Evolutionary conservation across 2,113 vertebrate species (phyloP).

Genomic region (Malurus melanocephalus): DNA sequence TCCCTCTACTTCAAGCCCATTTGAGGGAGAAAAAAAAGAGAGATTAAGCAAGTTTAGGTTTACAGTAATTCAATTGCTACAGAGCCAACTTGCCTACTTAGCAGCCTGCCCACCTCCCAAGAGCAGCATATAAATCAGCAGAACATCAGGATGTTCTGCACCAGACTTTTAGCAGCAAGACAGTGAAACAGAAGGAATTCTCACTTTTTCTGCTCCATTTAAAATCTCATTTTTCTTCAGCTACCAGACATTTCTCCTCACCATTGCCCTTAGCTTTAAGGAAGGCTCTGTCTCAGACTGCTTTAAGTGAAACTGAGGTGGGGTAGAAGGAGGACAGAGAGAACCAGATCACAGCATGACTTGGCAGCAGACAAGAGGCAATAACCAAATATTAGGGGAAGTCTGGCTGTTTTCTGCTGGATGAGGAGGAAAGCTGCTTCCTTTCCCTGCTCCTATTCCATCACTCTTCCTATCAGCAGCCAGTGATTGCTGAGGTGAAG

Average conservation of each 20-base stretch:
- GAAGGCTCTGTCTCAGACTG: background rate
- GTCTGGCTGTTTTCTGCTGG: background rate
- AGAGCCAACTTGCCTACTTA: slow-evolving; percentile 9
- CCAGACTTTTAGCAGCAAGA: slow-evolving; percentile 56
- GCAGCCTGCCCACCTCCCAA: slow-evolving; percentile 11
- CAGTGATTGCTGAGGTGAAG: background rate
- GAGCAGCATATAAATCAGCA: slow-evolving; percentile 19
- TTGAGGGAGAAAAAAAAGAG: background rate
- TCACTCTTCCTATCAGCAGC: background rate
- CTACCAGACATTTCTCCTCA: background rate
- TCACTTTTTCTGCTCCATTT: slow-evolving; percentile 31
- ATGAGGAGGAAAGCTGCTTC: background rate
- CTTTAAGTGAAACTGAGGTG: background rate
- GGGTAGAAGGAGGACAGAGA: background rate
- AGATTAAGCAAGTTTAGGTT: slow-evolving; percentile 4
- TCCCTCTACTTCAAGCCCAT: background rate
- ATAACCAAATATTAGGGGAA: background rate
- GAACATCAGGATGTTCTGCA: slow-evolving; percentile 10
- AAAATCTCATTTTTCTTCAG: slow-evolving; percentile 8
- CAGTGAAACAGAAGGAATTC: slow-evolving; percentile 30
- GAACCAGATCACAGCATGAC: background rate
- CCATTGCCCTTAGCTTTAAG: background rate
- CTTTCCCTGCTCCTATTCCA: background rate
- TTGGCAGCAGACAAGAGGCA: background rate
- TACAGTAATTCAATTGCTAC: background rate